These are phyloP conservation scores for Callionymus lyra DNA, from an alignment of 2,113 vertebrate species.

Conservation along the genomic window DNA sequence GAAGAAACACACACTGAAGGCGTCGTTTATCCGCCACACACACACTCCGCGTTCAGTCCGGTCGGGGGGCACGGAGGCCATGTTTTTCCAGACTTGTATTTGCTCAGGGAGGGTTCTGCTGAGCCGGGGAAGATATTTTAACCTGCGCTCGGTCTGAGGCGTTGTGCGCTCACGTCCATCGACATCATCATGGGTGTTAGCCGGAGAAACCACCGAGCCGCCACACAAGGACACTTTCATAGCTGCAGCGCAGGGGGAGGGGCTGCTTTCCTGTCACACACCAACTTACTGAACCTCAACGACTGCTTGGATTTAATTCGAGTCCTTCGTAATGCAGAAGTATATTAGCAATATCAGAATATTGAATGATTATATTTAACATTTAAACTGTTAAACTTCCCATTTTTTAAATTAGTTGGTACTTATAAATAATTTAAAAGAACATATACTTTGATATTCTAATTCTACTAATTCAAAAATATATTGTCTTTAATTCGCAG, in stretches of 20 bases:
- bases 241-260: slow-evolving; percentile 10
- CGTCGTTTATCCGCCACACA: background rate
- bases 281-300: too few relatives aligned
- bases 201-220: slow-evolving; percentile 14
- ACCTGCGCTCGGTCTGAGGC: slow-evolving; percentile 5
- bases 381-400: too few relatives aligned
- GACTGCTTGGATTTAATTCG: too few relatives aligned
- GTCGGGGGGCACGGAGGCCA: background rate
- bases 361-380: too few relatives aligned
- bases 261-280: slow-evolving; percentile 7
- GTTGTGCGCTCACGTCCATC: slow-evolving; percentile 8
- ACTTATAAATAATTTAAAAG: too few relatives aligned
- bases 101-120: slow-evolving; percentile 8
- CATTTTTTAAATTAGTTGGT: too few relatives aligned
- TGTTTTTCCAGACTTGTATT: slow-evolving; percentile 10
- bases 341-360: too few relatives aligned
- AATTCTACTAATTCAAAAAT: too few relatives aligned
- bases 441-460: too few relatives aligned
- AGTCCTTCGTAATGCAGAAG: too few relatives aligned
- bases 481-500: too few relatives aligned
- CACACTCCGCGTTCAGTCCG: background rate
- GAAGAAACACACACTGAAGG: background rate
- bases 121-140: slow-evolving; percentile 18
- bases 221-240: slow-evolving; percentile 33
- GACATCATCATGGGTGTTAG: slow-evolving; percentile 8